Percentiles rank a stretch among this genome's conserved stretches.
Conservation (phyloP, 2,113 vertebrate genomes). For the Cyphomyrus plagiostoma region DNA sequence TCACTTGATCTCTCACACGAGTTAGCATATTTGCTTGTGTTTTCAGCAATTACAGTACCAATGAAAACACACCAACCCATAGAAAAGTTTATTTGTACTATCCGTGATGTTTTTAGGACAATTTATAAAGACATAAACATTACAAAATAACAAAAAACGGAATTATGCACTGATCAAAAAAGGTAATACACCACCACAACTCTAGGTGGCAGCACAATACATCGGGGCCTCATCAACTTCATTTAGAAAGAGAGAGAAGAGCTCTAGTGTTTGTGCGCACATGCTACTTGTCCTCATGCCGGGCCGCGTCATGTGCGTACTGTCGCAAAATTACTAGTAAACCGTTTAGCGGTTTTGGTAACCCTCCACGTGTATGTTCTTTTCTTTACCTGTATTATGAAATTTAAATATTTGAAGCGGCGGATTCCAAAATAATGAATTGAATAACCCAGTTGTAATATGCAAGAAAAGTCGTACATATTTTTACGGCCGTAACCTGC, state of each 20-base stretch:
- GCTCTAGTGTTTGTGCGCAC: background rate
- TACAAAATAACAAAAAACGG: background rate
- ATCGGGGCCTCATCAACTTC: background rate
- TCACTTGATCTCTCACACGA: background rate
- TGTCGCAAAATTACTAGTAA: background rate
- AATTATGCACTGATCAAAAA: background rate
- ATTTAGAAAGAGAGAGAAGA: background rate
- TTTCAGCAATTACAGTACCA: background rate
- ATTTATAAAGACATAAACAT: background rate
- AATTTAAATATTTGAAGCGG: background rate
- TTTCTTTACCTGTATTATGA: background rate
- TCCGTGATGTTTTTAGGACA: background rate
- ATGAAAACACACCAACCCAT: background rate
- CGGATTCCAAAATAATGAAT: background rate
- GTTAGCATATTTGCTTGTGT: background rate
- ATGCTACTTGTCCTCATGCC: background rate
- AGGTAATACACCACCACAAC: background rate
- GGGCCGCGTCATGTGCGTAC: background rate
- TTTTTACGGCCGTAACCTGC: slow-evolving; percentile 3
- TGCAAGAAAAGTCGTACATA: background rate
- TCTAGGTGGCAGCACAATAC: background rate
- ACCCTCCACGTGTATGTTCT: background rate
- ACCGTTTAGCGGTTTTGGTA: background rate
- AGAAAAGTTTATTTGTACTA: background rate
- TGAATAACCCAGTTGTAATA: background rate